Percentiles rank a stretch among this genome's conserved stretches.
Evolutionary conservation across 2,888 invertebrate species (phyloP).

Genomic region (Timandra comae): DNA sequence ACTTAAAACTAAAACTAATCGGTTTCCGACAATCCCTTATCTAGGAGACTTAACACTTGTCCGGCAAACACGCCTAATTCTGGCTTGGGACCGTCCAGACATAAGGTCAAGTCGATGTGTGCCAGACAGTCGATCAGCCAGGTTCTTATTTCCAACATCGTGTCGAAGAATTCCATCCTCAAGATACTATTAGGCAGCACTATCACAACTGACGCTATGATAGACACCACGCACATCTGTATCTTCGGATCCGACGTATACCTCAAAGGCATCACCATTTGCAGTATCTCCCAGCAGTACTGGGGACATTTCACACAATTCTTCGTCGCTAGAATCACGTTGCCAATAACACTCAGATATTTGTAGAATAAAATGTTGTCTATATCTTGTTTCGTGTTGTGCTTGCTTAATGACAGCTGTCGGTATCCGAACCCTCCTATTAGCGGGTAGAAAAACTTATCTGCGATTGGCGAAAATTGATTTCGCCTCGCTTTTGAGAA

Average conservation of each 20-base stretch:
- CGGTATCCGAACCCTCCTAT: slow-evolving; percentile 80
- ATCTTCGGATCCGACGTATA: slow-evolving; percentile 82
- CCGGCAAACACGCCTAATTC: slow-evolving; percentile 80
- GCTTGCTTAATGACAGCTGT: slow-evolving; percentile 71
- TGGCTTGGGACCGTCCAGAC: slow-evolving; percentile 76
- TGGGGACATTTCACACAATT: slow-evolving; percentile 80
- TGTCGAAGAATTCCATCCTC: slow-evolving; percentile 76
- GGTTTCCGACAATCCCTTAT: slow-evolving; percentile 47
- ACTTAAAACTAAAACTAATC: slow-evolving; percentile 12
- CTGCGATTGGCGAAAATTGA: slow-evolving; percentile 83
- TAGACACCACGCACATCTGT: slow-evolving; percentile 79
- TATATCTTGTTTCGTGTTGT: slow-evolving; percentile 76
- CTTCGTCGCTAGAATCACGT: slow-evolving; percentile 80
- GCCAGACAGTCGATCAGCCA: slow-evolving; percentile 81
- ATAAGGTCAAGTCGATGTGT: slow-evolving; percentile 66
- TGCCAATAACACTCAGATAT: slow-evolving; percentile 81
- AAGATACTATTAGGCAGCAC: slow-evolving; percentile 78
- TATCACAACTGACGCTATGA: slow-evolving; percentile 80
- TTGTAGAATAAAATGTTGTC: slow-evolving; percentile 82
- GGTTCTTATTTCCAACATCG: slow-evolving; percentile 79
- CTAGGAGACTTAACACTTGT: slow-evolving; percentile 77
- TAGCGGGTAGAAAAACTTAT: slow-evolving; percentile 90
- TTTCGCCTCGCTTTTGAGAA: slow-evolving; percentile 74
- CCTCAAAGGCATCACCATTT: slow-evolving; percentile 80
- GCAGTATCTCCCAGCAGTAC: slow-evolving; percentile 83